These are phyloP conservation scores for Penaeus vannamei DNA, from an alignment of 1,140 invertebrate species.

Conservation along the genomic window DNA sequence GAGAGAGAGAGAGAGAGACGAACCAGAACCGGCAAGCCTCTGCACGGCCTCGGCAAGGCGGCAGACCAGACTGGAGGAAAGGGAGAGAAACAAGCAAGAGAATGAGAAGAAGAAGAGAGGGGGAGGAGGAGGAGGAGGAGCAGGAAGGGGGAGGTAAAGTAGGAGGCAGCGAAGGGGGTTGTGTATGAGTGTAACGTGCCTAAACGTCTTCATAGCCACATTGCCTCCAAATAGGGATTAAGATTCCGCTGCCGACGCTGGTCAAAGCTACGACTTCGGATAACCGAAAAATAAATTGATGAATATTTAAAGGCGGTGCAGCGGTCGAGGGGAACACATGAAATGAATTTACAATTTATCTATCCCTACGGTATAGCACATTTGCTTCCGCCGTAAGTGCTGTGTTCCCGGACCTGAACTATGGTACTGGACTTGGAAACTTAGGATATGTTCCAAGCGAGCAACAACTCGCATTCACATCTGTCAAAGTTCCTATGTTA, in stretches of 20 bases:
- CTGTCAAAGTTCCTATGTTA: constrained; percentile 59
- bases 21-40: not conserved
- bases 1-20: not conserved
- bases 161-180: not conserved
- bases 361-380: constrained; percentile 64
- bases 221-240: constrained; percentile 59
- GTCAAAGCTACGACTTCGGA: constrained; percentile 64
- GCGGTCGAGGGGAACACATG: constrained; percentile 60
- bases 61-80: not conserved
- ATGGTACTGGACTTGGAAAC: constrained; percentile 62
- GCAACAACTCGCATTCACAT: constrained; percentile 61
- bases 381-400: constrained; percentile 60
- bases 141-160: constrained; percentile 23
- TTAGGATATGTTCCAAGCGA: constrained; percentile 58
- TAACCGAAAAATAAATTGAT: constrained; percentile 65
- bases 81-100: not conserved
- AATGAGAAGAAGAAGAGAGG: constrained; percentile 8
- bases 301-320: constrained; percentile 65
- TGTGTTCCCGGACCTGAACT: constrained; percentile 58
- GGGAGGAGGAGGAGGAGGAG: constrained; percentile 17
- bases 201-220: constrained; percentile 63
- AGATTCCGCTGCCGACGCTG: constrained; percentile 52
- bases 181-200: constrained; percentile 63
- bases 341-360: constrained; percentile 66
- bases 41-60: not conserved